phyloP scores from a whole-genome alignment of 2,113 vertebrate species.

The Cairina moschata region DNA sequence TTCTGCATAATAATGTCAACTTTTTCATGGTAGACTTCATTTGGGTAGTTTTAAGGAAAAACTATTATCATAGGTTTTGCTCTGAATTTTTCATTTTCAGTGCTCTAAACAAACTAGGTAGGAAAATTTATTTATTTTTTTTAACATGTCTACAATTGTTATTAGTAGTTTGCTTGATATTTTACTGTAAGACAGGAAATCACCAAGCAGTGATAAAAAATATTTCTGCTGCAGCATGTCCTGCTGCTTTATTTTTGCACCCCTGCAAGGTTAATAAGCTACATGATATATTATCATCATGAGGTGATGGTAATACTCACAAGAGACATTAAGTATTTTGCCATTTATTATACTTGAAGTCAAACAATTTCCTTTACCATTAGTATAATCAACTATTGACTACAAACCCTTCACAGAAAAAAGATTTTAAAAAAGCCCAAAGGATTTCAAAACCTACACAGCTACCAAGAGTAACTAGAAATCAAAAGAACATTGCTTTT shows the following conservation, averaged over 20 bases:
- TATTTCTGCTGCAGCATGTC: not conserved
- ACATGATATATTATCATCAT: not conserved
- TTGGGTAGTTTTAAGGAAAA: not conserved
- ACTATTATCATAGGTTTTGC: not conserved
- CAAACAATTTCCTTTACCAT: not conserved
- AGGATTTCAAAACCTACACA: not conserved
- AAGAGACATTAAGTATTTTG: not conserved
- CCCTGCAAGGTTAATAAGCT: constrained; percentile 23
- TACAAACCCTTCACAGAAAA: not conserved
- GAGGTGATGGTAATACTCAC: not conserved
- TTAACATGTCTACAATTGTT: not conserved
- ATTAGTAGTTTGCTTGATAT: not conserved
- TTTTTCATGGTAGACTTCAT: not conserved
- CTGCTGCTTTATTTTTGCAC: constrained; percentile 25
- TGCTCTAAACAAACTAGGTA: not conserved
- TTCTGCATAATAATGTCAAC: not conserved
- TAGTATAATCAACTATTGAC: not conserved
- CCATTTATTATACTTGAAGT: not conserved
- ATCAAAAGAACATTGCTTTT: not conserved
- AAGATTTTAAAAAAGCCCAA: not conserved
- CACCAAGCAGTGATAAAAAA: not conserved
- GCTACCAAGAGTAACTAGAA: not conserved
- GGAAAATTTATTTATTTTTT: not conserved
- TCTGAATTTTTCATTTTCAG: not conserved
- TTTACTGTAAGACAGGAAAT: constrained; percentile 9